Base-by-base conservation (phyloP, 2,113 vertebrate species). In the Otus sunia region DNA sequence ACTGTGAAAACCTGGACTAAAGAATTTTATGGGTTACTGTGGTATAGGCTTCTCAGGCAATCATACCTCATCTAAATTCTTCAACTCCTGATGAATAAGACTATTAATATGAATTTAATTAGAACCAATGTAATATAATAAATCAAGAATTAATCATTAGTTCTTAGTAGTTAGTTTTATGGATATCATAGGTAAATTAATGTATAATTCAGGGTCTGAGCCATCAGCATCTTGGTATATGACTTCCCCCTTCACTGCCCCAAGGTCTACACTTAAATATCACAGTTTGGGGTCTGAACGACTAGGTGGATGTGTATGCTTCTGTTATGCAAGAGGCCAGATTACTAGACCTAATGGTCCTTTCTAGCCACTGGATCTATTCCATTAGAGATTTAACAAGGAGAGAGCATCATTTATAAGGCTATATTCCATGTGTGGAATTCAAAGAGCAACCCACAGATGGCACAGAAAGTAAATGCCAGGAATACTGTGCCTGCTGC, bases 161-260 rank as follows among this genome's bases (percentile, higher is more conserved):
- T 29, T 63, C 49, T 59, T 52, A 25, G 13, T 36, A 52, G 43
- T 58, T 79, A 58, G 41, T 86, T 73, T 47, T 20, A 34, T 60
- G 18, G 18, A 88, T 81, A 6, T 59, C 10, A 36, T 59, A 77
- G 37, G 11, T 34, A 75, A 81, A 2, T 39, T 63, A 52, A 32
- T 37, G 5, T 25, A 36, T 45, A 41, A n/a, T 50, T 81, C 30
- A 55, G 8, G 26, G 32, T 58, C 52, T 63, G 15, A 80, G 11
- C 11, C 41, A 71, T 58, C 36, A 77, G 13, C 3, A 41, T 26
- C 43, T 4, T 1, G 77, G 8, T 26, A 39, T 14, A 23, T 19
- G 3, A 26, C 59, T 56, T 21, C 29, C 6, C 5, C 4, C 7
- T 8, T 7, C 45, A 47, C 6, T 0, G 1, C 1, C 2, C 23